Base-by-base conservation (phyloP, 1,140 invertebrate genomes). In the Ladona fulva region DNA sequence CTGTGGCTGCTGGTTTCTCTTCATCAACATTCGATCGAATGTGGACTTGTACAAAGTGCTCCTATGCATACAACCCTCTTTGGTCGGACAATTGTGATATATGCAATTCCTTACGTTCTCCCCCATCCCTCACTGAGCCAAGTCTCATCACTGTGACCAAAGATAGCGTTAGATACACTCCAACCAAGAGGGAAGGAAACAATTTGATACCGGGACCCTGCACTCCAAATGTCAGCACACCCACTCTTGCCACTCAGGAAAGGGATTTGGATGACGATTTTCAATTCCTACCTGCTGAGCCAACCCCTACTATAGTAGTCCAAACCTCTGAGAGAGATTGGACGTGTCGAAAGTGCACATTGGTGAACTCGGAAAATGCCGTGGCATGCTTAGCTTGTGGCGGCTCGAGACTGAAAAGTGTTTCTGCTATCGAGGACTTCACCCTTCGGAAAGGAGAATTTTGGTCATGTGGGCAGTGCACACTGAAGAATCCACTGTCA, bases 11-110 rank as follows among this genome's bases (percentile, higher is more conserved):
- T 66, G 52, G 52, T 19, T 66, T 66, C 12, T 19, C 52, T 22
- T 66, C 52, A 66, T 66, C 52, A 16, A 66, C 52, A 66, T 66
- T 89, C 24, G 88, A 88, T 78, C 89, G 93, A 79, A 93, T 93
- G 90, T 96, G 94, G 94, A 93, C 92, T 75, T 96, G 94, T 86
- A 87, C 89, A 78, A 92, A 94, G 84, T 96, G 94, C 85, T 94
- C 93, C 81, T 95, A 93, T 85, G 92, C 93, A 75, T 95, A 94
- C 83, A 96, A 96, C 86, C 91, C 92, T 77, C 88, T 93, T 80
- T 92, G 92, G 89, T 90, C 90, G 66, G 89, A 90, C 25, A 86
- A 87, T 66, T 96, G 94, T 84, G 93, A 94, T 83, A 93, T 95
- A 82, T 96, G 94, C 82, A 90, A 90, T 78, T 89, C 89, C 80